Percentiles rank a stretch among this genome's conserved stretches.
Evolutionary conservation across 2,888 invertebrate species (phyloP).

Genomic region (Napeogenes sylphis): DNA sequence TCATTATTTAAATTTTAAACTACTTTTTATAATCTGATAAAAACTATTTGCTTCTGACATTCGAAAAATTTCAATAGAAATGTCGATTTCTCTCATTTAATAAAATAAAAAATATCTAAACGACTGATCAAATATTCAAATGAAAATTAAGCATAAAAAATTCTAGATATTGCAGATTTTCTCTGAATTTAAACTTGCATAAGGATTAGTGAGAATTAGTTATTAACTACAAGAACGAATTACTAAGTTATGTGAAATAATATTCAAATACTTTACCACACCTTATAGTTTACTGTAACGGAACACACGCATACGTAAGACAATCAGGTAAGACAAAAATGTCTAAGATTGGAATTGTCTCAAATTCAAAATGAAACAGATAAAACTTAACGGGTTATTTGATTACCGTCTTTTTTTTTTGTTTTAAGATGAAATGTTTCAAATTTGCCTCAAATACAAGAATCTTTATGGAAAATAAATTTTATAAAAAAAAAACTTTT

Average conservation of each 20-base stretch:
- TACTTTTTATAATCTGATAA: background rate
- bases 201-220: slow-evolving; percentile 25
- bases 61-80: too few species aligned
- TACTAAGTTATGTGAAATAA: slow-evolving; percentile 20
- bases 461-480: too few species aligned
- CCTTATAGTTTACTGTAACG: slow-evolving; percentile 14
- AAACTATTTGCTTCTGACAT: background rate
- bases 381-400: too few species aligned
- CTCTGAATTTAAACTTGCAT: too few species aligned
- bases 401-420: too few species aligned
- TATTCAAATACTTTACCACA: slow-evolving; percentile 28
- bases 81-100: too few species aligned
- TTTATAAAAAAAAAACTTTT: too few species aligned
- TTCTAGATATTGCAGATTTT: too few species aligned
- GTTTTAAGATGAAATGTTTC: background rate
- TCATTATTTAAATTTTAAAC: too few species aligned
- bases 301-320: slow-evolving; percentile 1
- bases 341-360: background rate
- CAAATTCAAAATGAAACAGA: background rate
- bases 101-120: too few species aligned
- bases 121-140: too few species aligned
- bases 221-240: slow-evolving; percentile 33
- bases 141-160: too few species aligned
- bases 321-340: background rate
- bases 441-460: background rate